These are phyloP conservation scores for Heterohyrax brucei DNA, from an alignment of 2,797 vertebrate species.

Conservation along the genomic window DNA sequence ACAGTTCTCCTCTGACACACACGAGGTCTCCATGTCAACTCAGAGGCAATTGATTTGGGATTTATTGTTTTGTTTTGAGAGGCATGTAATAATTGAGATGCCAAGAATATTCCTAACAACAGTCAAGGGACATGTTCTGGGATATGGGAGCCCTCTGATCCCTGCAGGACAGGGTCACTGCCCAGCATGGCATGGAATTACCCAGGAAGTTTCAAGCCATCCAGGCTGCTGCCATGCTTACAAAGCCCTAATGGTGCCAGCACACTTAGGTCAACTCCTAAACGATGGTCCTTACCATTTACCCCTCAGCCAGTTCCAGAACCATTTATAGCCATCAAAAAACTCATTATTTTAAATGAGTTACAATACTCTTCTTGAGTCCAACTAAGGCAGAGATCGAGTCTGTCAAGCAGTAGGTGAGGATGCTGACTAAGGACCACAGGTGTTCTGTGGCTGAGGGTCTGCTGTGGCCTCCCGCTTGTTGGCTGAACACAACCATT, in stretches of 20 bases:
- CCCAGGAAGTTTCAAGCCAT: background rate
- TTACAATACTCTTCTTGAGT: background rate
- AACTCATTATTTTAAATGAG: background rate
- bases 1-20: background rate
- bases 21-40: background rate
- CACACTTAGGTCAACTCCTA: background rate
- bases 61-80: background rate
- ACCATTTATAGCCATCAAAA: background rate
- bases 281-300: background rate
- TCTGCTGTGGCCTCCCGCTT: background rate
- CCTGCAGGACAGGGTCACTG: background rate
- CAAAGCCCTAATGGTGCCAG: background rate
- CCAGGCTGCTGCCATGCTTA: background rate
- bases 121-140: background rate
- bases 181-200: background rate
- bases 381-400: background rate
- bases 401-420: rapidly evolving
- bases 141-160: background rate
- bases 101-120: background rate
- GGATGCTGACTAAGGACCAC: background rate
- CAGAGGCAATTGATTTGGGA: background rate
- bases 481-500: background rate
- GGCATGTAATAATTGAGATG: background rate
- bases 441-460: background rate
- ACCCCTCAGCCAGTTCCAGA: background rate